Conservation (phyloP, 2,888 invertebrate genomes). For the Tachina grossa region DNA sequence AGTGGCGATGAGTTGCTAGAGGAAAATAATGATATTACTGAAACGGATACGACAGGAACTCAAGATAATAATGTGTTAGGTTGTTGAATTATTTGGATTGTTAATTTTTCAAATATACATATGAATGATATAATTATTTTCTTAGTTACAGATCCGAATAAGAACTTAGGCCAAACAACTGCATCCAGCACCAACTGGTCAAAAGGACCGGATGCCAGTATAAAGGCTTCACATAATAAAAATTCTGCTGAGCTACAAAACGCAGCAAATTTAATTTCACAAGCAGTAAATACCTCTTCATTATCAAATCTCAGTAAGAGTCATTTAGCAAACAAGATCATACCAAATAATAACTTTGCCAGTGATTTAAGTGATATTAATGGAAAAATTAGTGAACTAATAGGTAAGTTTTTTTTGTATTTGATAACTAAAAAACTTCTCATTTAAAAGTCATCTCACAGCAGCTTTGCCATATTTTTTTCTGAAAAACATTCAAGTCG, state of each 20-base stretch:
- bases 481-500: too few species aligned
- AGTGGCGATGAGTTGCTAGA: slow-evolving; percentile 75
- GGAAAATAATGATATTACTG: slow-evolving; percentile 53
- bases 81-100: slow-evolving; percentile 9
- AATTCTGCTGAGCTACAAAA: slow-evolving; percentile 81
- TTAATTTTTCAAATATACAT: not conserved
- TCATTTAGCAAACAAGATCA: slow-evolving; percentile 67
- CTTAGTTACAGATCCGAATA: slow-evolving; percentile 69
- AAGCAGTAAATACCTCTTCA: slow-evolving; percentile 77
- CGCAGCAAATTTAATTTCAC: slow-evolving; percentile 81
- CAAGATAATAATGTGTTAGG: slow-evolving; percentile 59
- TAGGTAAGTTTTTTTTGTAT: slow-evolving; percentile 75
- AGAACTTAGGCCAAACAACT: slow-evolving; percentile 61
- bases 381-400: slow-evolving; percentile 79
- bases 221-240: slow-evolving; percentile 76
- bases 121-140: slow-evolving; percentile 26
- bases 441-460: not conserved
- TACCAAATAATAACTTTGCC: slow-evolving; percentile 48
- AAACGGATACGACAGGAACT: slow-evolving; percentile 33
- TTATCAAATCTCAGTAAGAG: slow-evolving; percentile 69
- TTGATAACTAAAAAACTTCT: not conserved
- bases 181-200: slow-evolving; percentile 75
- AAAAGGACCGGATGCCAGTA: slow-evolving; percentile 76
- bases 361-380: slow-evolving; percentile 75
- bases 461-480: too few species aligned